phyloP scores from a whole-genome alignment of 35 echinoderm and acorn worm species.

The Apostichopus parvimensis region DNA sequence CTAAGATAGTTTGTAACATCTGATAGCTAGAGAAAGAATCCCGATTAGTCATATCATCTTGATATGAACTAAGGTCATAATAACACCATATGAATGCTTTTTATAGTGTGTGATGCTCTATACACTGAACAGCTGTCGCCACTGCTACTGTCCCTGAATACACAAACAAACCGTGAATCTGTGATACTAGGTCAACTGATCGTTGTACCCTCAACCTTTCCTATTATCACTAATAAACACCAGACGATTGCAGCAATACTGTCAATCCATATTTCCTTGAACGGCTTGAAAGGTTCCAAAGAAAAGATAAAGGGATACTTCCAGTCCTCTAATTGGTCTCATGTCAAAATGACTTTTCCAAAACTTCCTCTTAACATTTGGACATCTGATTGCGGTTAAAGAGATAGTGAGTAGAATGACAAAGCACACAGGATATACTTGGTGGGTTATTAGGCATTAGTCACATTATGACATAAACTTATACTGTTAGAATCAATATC shows the following conservation, averaged over 20 bases:
- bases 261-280: slow-evolving; percentile 19
- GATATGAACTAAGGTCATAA: no score
- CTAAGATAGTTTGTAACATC: no score
- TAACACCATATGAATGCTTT: no score
- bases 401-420: no score
- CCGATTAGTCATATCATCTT: no score
- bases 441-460: no score
- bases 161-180: neutral
- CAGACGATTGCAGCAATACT: neutral
- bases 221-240: slow-evolving; percentile 1
- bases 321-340: neutral
- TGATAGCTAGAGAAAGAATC: no score
- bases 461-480: no score
- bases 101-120: no score
- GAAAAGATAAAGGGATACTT: neutral
- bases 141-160: neutral
- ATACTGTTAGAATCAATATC: no score
- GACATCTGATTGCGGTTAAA: neutral
- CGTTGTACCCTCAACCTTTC: neutral
- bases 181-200: neutral
- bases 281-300: neutral
- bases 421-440: no score
- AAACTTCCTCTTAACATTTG: neutral
- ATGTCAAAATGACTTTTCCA: neutral
- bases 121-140: no score